phyloP scores from a whole-genome alignment of 92 coral and sea anemone species.

The Meandrina meandrites region DNA sequence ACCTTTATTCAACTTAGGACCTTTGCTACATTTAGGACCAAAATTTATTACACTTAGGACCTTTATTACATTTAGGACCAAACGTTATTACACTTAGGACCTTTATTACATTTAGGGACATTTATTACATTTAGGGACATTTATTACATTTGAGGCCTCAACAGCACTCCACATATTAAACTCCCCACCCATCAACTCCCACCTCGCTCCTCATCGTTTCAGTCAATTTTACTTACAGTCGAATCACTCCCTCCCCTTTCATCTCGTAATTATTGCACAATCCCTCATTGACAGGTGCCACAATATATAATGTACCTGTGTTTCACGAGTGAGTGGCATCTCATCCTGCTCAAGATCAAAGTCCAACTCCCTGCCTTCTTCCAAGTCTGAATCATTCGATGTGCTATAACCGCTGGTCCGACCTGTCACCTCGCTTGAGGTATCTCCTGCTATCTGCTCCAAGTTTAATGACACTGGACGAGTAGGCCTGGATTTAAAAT shows the following conservation, averaged over 20 bases:
- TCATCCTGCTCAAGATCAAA: constrained; percentile 58
- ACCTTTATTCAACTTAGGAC: too few species aligned
- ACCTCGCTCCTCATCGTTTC: neutral
- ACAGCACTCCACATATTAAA: neutral
- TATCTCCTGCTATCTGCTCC: constrained; percentile 56
- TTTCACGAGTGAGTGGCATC: constrained; percentile 67
- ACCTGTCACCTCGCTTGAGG: constrained; percentile 78
- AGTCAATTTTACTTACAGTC: neutral
- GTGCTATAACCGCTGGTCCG: constrained; percentile 92
- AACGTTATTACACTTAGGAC: too few species aligned
- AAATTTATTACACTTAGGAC: too few species aligned
- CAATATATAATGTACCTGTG: constrained; percentile 53
- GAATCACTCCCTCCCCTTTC: neutral
- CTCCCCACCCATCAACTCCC: neutral
- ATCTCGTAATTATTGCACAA: neutral
- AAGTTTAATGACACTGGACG: constrained; percentile 66
- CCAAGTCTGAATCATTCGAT: constrained; percentile 91
- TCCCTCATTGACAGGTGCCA: neutral
- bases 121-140: too few species aligned
- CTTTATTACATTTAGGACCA: too few species aligned
- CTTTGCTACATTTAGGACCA: too few species aligned
- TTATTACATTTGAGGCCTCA: too few species aligned
- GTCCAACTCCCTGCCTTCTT: constrained; percentile 62
- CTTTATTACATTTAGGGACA: too few species aligned
- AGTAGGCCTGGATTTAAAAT: constrained; percentile 42